Evolutionary conservation across 2,888 invertebrate species (phyloP).

Genomic region (Entomobrya multifasciata): DNA sequence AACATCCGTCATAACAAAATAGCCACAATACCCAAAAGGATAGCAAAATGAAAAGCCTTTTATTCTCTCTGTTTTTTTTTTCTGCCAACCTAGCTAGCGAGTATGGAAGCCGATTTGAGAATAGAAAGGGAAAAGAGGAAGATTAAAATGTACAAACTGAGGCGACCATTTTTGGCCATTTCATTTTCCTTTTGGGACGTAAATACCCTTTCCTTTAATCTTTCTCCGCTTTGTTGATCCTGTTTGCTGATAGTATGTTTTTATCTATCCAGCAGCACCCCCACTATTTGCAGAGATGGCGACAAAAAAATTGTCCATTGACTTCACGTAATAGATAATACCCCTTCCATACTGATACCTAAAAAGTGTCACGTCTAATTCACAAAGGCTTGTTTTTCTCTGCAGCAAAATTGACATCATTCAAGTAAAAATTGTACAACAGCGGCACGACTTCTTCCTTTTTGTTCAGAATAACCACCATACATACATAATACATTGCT

Average conservation of each 20-base stretch:
- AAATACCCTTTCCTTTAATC: conserved; percentile 46
- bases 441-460: too few species aligned
- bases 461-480: too few species aligned
- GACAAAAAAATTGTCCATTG: conserved; percentile 35
- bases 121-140: conserved; percentile 1
- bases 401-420: background rate
- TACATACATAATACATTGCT: too few species aligned
- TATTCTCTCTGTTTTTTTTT: background rate
- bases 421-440: conserved; percentile 7
- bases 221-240: conserved; percentile 47
- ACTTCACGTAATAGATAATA: conserved; percentile 32
- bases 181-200: conserved; percentile 55
- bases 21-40: background rate
- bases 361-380: background rate
- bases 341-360: background rate
- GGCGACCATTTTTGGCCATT: conserved; percentile 58
- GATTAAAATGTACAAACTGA: conserved; percentile 54
- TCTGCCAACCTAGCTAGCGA: background rate
- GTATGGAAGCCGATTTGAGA: conserved; percentile 7
- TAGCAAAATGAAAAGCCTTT: background rate
- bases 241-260: conserved; percentile 18
- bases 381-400: background rate
- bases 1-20: conserved; percentile 11
- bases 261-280: conserved; percentile 5
- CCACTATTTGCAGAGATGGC: background rate